Base-by-base conservation (phyloP, 2,113 vertebrate genomes). In the Larimichthys polyactis region DNA sequence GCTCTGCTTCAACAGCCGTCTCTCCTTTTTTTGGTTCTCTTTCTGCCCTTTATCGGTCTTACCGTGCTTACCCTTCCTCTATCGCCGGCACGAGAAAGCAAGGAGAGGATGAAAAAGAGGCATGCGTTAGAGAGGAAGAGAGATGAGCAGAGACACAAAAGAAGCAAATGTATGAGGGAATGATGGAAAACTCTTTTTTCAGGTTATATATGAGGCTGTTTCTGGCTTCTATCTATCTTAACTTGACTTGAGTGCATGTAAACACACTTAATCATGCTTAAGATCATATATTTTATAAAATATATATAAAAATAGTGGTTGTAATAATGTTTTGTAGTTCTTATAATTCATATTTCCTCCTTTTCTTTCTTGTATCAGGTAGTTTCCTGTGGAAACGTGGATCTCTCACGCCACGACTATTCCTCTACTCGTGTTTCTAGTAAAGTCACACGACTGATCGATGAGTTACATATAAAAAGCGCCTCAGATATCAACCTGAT, bases 11-110 rank as follows among this genome's bases (percentile, higher is more conserved):
- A 19, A 71, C 12, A 58, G 44, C 27, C 29, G 74, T 20, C 57
- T 57, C 48, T 71, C 85, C 40, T 66, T 79, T 54, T 48, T 49
- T 24, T 54, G 80, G 24, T 43, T 80, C 62, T 83, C 71, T 77
- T 75, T 89, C 24, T 67, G 70, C 19, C 29, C 64, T 59, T 70
- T 60, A 19, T 49, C 1, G 8, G 60, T 24, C 85, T 93, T 90
- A 91, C 79, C 88, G 17, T 82, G 67, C 81, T 92, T 89, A 93
- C 92, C 87, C 78, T 85, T 95, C 94, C 92, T 94, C 93, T 94
- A 85, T 90, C 66, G 87, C 79, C 84, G 29, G 81, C 82, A 73
- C 32, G 7, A 89, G 91, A 82, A 52, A 86, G 93, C 93, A 92
- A 66, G 44, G 58, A 82, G 60, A 92, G 79, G 90, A 90, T 69